These are phyloP conservation scores for Listronotus bonariensis DNA, from an alignment of 1,140 invertebrate species.

Conservation along the genomic window DNA sequence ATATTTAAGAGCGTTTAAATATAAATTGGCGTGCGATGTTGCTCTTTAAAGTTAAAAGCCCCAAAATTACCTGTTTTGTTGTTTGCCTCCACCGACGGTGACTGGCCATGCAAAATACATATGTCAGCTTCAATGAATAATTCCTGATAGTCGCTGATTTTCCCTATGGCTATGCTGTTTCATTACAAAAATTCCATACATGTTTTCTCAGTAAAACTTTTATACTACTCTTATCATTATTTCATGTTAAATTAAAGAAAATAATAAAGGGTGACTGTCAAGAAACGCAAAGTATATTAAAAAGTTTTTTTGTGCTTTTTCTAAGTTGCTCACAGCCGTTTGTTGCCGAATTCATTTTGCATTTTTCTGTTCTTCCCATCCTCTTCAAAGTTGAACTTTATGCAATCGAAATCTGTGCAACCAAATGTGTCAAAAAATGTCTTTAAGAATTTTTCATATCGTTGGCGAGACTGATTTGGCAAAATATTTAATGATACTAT, in stretches of 20 bases:
- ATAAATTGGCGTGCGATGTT: slow-evolving; percentile 3
- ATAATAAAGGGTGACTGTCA: not conserved
- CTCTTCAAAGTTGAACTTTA: too few relatives aligned
- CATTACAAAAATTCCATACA: slow-evolving; percentile 1
- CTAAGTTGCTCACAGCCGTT: too few relatives aligned
- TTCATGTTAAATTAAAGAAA: not conserved
- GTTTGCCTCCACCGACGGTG: not conserved
- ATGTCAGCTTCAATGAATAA: slow-evolving; percentile 15
- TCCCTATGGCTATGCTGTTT: not conserved
- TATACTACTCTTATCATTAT: not conserved
- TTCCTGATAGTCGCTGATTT: not conserved
- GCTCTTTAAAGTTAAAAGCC: slow-evolving; percentile 3
- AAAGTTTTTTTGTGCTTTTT: too few relatives aligned
- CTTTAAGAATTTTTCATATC: too few relatives aligned
- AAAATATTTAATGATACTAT: too few relatives aligned
- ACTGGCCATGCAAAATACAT: slow-evolving; percentile 8
- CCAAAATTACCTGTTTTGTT: slow-evolving; percentile 11
- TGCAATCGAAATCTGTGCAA: too few relatives aligned
- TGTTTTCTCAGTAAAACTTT: not conserved
- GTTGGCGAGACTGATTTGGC: too few relatives aligned
- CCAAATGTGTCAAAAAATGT: too few relatives aligned
- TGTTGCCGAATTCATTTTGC: too few relatives aligned
- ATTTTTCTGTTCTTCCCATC: too few relatives aligned
- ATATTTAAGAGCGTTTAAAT: slow-evolving; percentile 1
- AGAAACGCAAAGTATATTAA: too few relatives aligned